Conservation (phyloP, 2,113 vertebrate genomes). For the Lycaon pictus region DNA sequence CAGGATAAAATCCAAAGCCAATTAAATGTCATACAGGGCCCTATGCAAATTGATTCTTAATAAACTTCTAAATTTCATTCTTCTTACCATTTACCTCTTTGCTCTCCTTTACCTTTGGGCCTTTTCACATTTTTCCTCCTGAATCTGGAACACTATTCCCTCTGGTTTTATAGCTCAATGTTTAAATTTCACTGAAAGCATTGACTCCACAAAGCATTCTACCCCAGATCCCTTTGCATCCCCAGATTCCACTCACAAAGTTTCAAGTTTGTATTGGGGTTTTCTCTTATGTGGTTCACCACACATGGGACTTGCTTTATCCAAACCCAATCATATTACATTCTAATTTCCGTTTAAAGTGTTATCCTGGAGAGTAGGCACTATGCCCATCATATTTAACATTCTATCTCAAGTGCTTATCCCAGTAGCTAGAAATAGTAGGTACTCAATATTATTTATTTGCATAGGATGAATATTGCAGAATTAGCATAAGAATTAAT, state of each 20-base stretch:
- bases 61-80: conserved; percentile 2
- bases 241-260: background rate
- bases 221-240: accelerated
- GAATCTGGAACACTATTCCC: background rate
- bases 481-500: background rate
- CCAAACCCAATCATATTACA: too few relatives aligned
- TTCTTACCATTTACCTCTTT: background rate
- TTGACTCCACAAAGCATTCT: background rate
- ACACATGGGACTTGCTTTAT: background rate
- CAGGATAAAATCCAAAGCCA: background rate
- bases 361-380: background rate
- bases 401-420: background rate
- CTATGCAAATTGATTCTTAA: conserved; percentile 15
- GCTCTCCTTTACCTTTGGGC: background rate
- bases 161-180: background rate
- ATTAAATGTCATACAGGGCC: background rate
- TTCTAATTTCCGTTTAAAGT: background rate
- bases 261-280: background rate
- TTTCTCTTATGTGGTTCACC: background rate
- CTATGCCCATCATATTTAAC: background rate
- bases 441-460: background rate
- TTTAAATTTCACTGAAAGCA: background rate
- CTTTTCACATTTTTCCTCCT: background rate
- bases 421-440: background rate
- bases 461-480: background rate